These are phyloP conservation scores for Strigamia maritima DNA, from an alignment of 2,888 invertebrate species.

Conservation along the genomic window DNA sequence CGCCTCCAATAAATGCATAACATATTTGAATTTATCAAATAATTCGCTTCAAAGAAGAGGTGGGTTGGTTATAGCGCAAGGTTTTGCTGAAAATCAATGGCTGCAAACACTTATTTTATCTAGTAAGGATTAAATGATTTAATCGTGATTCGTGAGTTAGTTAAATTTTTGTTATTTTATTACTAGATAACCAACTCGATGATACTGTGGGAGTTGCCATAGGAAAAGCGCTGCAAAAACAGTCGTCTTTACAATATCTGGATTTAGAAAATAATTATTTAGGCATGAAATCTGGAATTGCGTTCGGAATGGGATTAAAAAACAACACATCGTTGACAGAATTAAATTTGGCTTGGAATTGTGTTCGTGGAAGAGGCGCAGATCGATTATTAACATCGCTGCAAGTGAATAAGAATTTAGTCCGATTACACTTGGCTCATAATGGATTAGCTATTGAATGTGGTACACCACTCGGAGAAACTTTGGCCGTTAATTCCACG, in stretches of 20 bases:
- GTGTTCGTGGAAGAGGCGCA: not conserved
- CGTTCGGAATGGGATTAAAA: not conserved
- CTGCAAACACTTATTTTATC: not conserved
- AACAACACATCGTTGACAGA: not conserved
- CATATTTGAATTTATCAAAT: conserved; percentile 33
- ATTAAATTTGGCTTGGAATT: conserved; percentile 26
- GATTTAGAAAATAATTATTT: not conserved
- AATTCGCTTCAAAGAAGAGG: not conserved
- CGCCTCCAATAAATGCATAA: not conserved
- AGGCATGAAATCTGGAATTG: not conserved
- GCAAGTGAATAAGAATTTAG: not conserved
- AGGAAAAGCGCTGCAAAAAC: not conserved
- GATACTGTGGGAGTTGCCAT: conserved; percentile 21
- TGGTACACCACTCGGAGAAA: not conserved
- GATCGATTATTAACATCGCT: not conserved
- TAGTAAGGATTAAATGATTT: not conserved
- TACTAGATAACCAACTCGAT: conserved; percentile 22
- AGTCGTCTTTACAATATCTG: not conserved
- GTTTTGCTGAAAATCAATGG: not conserved
- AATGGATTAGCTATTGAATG: not conserved
- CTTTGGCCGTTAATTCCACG: not conserved
- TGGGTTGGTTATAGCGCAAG: not conserved
- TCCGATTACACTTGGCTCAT: not conserved
- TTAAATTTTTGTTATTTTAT: not conserved
- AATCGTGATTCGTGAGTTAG: not conserved